phyloP scores from a whole-genome alignment of 1,140 invertebrate species.

The Caenorhabditis briggsae region DNA sequence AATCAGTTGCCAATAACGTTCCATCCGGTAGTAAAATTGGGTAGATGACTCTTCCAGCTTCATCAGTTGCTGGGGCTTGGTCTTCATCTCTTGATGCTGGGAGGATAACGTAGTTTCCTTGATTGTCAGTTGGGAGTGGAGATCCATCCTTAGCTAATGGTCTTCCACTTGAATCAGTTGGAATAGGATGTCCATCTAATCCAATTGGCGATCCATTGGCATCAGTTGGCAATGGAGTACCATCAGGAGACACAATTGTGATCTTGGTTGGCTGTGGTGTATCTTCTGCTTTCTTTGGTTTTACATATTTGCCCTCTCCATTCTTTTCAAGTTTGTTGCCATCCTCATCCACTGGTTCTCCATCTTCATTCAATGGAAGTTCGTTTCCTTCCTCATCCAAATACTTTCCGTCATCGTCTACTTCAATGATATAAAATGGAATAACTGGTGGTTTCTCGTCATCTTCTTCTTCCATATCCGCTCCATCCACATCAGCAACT shows the following conservation, averaged over 20 bases:
- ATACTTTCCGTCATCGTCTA: slow-evolving; percentile 64
- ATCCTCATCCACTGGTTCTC: slow-evolving; percentile 57
- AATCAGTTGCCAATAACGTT: slow-evolving; percentile 61
- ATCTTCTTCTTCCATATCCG: slow-evolving; percentile 63
- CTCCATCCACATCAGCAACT: slow-evolving; percentile 17
- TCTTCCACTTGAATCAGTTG: slow-evolving; percentile 63
- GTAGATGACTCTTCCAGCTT: slow-evolving; percentile 68
- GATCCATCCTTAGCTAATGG: slow-evolving; percentile 60
- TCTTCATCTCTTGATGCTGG: not conserved
- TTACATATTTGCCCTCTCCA: slow-evolving; percentile 69
- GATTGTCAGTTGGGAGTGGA: slow-evolving; percentile 67
- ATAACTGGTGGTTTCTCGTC: slow-evolving; percentile 12
- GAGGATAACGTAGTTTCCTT: slow-evolving; percentile 54
- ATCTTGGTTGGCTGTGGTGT: slow-evolving; percentile 59
- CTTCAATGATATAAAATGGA: slow-evolving; percentile 62
- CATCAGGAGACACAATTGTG: slow-evolving; percentile 67
- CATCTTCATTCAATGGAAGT: slow-evolving; percentile 51
- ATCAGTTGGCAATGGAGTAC: slow-evolving; percentile 54
- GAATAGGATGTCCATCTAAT: slow-evolving; percentile 52
- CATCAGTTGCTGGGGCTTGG: slow-evolving; percentile 66
- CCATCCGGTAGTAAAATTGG: slow-evolving; percentile 69
- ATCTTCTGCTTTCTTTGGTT: slow-evolving; percentile 68
- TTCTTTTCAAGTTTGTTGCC: slow-evolving; percentile 65
- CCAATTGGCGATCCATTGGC: slow-evolving; percentile 56
- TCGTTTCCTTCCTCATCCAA: slow-evolving; percentile 52